A percentile compares a stretch with the other conserved stretches of the same genome.
phyloP scores from a whole-genome alignment of 2,113 vertebrate species.

The Catharus bicknelli region DNA sequence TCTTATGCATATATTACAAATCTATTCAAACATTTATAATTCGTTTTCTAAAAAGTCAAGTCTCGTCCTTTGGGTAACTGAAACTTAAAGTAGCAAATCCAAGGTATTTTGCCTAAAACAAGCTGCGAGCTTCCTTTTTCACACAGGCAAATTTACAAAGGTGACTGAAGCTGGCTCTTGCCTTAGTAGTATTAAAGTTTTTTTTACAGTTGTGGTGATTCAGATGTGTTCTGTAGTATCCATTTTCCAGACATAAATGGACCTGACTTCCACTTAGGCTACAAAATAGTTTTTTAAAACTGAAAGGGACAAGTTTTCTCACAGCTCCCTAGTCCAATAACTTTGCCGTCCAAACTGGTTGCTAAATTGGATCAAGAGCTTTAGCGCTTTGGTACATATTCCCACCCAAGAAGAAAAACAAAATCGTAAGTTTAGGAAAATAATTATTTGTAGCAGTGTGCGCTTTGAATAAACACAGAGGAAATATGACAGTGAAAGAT shows the following conservation, averaged over 20 bases:
- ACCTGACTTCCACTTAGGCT: not conserved
- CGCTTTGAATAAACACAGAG: not conserved
- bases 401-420: not conserved
- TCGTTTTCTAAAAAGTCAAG: not conserved
- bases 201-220: not conserved
- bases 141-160: not conserved
- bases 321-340: not conserved
- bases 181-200: not conserved
- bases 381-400: not conserved
- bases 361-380: not conserved
- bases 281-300: slow-evolving; percentile 16
- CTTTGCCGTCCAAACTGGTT: not conserved
- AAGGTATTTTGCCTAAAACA: not conserved
- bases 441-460: not conserved
- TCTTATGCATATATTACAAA: not conserved
- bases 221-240: not conserved
- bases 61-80: not conserved
- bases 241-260: not conserved
- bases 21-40: not conserved
- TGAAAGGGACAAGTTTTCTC: slow-evolving; percentile 5
- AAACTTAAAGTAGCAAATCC: not conserved
- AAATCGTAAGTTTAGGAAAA: not conserved
- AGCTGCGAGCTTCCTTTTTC: not conserved
- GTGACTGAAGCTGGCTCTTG: not conserved
- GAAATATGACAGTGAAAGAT: not conserved